phyloP scores from a whole-genome alignment of 2,888 invertebrate genomes.

The Pachydiplax longipennis region DNA sequence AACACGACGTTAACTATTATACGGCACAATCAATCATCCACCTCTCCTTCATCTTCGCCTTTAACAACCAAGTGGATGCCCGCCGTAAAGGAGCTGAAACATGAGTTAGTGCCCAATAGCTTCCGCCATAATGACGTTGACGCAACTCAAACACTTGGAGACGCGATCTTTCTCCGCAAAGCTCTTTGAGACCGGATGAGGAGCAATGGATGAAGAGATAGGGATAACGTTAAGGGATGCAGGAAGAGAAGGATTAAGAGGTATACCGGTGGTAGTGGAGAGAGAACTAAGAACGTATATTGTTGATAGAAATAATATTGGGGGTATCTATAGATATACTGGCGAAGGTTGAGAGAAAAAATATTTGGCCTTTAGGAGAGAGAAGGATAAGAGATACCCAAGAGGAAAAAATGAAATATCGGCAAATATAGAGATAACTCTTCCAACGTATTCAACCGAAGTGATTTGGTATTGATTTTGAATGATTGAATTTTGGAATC shows the following conservation, averaged over 20 bases:
- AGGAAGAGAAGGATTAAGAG: not conserved
- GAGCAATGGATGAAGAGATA: not conserved
- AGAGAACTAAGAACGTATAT: not conserved
- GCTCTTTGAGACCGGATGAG: not conserved
- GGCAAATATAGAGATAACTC: not conserved
- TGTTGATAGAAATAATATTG: not conserved
- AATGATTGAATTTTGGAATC: too few relatives aligned
- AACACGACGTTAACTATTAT: slow-evolving; percentile 40
- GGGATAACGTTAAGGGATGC: not conserved
- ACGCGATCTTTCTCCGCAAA: not conserved
- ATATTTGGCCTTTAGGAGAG: not conserved
- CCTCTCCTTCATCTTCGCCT: not conserved
- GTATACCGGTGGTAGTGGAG: not conserved
- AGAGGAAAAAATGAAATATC: not conserved
- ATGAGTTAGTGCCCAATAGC: slow-evolving; percentile 42
- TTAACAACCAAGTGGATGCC: slow-evolving; percentile 30
- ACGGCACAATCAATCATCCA: slow-evolving; percentile 37
- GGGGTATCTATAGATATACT: too few relatives aligned
- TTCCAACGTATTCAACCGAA: too few relatives aligned
- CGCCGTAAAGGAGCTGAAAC: slow-evolving; percentile 38
- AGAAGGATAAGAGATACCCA: not conserved
- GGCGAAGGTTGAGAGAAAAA: not conserved
- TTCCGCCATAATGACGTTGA: slow-evolving; percentile 36
- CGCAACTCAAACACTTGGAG: slow-evolving; percentile 12
- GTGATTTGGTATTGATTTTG: too few relatives aligned